Base-by-base conservation (phyloP, 2,113 vertebrate species). In the Carettochelys insculpta region DNA sequence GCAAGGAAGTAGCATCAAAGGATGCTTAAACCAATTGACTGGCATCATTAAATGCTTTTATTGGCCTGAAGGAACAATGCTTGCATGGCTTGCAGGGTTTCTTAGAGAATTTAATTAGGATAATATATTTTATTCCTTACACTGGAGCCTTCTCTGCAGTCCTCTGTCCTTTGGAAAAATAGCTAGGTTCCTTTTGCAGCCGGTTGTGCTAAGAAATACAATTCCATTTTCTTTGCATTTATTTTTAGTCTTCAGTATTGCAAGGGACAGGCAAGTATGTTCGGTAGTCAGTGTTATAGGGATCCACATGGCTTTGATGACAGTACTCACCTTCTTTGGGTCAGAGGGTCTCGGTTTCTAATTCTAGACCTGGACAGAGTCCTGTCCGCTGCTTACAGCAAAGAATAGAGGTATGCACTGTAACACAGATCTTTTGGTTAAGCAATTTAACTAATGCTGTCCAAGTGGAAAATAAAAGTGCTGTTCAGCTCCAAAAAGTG, bases 381-480 rank as follows among this genome's bases (percentile, higher is more conserved):
- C 22, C 25, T 43, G 25, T 11, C 61, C 68, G 25, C 3, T 24
- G 11, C 68, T 73, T 41, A 25, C 68, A 11, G 22, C 12, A 20
- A 68, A 38, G 22, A 38, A 77, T 47, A 90, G 43, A 53, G 58
- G 13, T 17, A 56, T 54, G 87, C 34, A 58, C 83, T 71, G 22
- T 22, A 86, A 9, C 83, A 91, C 80, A 38, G 51, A 83, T n/a
- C 61, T 10, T 65, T 65, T n/a, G 27, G 53, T 13, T 90, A 77
- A 77, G 6, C 8, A 27, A 85, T 84, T 86, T 82, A 75, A 51
- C 22, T 19, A 71, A 75, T 58, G 48, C 43, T 54, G 38, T 45
- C 71, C 71, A 75, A 45, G 71, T 45, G 41, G 85, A 93, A 84
- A 90, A 91, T 90, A 86, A 94, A 89, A n/a, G 11, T 90, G 51